Base-by-base conservation (phyloP, 2,113 vertebrate species). In the Trachemys scripta region DNA sequence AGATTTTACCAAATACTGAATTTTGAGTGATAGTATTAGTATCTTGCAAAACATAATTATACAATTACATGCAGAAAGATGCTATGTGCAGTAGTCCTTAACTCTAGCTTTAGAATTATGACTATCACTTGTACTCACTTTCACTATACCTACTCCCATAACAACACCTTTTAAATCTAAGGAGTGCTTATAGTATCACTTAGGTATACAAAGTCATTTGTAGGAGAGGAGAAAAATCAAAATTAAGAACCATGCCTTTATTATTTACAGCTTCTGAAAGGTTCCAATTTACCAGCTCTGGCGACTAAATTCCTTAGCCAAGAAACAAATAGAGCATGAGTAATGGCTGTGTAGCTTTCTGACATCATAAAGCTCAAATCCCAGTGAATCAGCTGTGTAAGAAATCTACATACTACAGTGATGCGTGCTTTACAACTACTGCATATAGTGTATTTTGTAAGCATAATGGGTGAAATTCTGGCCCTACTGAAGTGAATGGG, bases 381-480 rank as follows among this genome's bases (percentile, higher is more conserved):
- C 24, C 88, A 86, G 25, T 88, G 84, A 95, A 95, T 90, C 79
- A 90, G 0, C 78, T 45, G 17, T 4, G 38, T 42, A 49, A 72
- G 85, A 65, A 96, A 91, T 35, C 56, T 87, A 91, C 93, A 82
- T 50, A 92, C 27, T 65, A 86, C 51, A 49, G 51, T 81, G 49
- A 92, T 81, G 86, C 45, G 53, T 75, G 62, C 53, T 90, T 92
- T 75, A 90, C 81, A 91, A 80, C 83, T 72, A 27, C 38, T 90
- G 86, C 86, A 85, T 56, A 78, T 92, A 83, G 72, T 54, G 19
- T 83, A 82, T 87, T 92, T 78, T 89, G 75, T 81, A 96, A 92
- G 91, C 50, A 90, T 0, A 2, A 57, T n/a, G 35, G 19, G 53
- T 93, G 90, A 94, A 88, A 94, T 89, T 82, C 78, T n/a, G 86